Percentiles rank a stretch among this genome's conserved stretches.
These are phyloP conservation scores for Unio delphinus DNA, from an alignment of 2,888 invertebrate genomes.

Conservation along the genomic window DNA sequence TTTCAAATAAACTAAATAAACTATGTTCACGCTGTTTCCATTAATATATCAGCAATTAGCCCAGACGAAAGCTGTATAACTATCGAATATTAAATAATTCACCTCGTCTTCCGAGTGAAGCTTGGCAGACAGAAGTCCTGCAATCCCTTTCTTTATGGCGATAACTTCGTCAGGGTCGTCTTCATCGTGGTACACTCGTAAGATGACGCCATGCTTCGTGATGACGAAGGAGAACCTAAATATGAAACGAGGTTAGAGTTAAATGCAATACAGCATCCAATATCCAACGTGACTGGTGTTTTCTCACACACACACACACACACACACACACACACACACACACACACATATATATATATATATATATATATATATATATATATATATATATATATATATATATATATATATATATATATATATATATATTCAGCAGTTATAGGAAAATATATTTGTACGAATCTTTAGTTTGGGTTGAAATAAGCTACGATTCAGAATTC, in stretches of 20 bases:
- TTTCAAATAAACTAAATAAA: too few relatives aligned
- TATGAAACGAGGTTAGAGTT: neutral
- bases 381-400: too few relatives aligned
- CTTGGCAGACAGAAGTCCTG: slow-evolving; percentile 34
- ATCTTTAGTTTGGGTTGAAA: neutral
- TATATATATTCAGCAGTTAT: neutral
- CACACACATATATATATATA: too few relatives aligned
- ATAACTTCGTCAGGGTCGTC: slow-evolving; percentile 32
- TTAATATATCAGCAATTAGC: too few relatives aligned
- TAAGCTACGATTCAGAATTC: too few relatives aligned
- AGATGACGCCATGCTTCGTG: slow-evolving; percentile 25
- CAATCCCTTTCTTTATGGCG: slow-evolving; percentile 47
- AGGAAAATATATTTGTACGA: neutral
- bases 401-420: too few relatives aligned
- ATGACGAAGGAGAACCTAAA: slow-evolving; percentile 45
- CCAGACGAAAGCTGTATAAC: neutral
- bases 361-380: too few relatives aligned
- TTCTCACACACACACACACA: too few relatives aligned
- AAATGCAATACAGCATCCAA: neutral
- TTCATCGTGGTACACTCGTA: slow-evolving; percentile 27
- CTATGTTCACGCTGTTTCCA: too few relatives aligned
- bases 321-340: too few relatives aligned
- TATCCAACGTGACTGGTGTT: neutral
- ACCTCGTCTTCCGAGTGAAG: slow-evolving; percentile 38
- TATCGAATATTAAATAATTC: neutral